Evolutionary conservation across 2,113 vertebrate genomes (phyloP).

Genomic region (Rhea americana): DNA sequence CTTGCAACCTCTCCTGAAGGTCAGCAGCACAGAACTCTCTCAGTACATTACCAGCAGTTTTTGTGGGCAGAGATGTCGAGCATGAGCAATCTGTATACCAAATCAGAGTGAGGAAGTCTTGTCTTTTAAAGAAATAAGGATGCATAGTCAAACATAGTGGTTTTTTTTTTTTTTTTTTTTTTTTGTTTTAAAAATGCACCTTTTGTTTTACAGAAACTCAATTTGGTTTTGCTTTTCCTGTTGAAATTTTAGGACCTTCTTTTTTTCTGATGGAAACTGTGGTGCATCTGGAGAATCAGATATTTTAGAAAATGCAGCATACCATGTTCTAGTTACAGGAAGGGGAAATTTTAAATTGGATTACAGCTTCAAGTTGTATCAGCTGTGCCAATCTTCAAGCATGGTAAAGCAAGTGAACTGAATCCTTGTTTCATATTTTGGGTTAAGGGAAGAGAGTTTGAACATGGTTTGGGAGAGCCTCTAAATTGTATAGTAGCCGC

Average conservation of each 20-base stretch:
- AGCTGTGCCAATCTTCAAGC: fast-evolving
- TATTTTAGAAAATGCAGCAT: background rate
- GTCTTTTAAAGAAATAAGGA: background rate
- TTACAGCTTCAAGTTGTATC: background rate
- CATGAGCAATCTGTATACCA: background rate
- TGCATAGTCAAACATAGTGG: background rate
- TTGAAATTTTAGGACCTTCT: background rate
- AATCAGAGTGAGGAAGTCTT: background rate
- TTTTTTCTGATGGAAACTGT: background rate
- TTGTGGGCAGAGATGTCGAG: background rate
- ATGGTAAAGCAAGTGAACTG: background rate
- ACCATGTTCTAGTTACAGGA: background rate
- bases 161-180: background rate
- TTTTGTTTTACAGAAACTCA: background rate
- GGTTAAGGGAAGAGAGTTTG: background rate
- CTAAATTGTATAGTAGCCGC: background rate
- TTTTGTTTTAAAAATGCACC: background rate
- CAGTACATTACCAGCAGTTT: background rate
- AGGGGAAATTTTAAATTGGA: background rate
- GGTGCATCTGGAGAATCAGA: background rate
- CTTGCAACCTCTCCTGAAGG: background rate
- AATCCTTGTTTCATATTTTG: background rate
- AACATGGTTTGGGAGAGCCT: background rate
- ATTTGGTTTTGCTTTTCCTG: background rate
- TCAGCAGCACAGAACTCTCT: background rate